phyloP scores from a whole-genome alignment of 2,113 vertebrate species.

The Platichthys stellatus region DNA sequence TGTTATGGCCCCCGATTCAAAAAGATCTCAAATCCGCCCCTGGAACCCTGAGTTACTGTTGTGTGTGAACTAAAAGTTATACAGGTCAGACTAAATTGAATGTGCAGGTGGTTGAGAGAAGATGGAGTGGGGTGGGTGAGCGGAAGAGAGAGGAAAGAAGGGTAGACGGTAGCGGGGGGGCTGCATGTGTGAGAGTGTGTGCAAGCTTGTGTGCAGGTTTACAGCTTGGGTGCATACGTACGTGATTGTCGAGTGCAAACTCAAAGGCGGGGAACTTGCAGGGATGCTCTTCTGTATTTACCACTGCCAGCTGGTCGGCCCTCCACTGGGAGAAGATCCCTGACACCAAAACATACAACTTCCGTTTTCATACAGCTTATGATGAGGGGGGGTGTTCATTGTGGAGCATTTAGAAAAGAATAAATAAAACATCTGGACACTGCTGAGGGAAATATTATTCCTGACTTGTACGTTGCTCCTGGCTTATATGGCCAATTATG shows the following conservation, averaged over 20 bases:
- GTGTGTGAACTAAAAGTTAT: too few species aligned
- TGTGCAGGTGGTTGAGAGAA: too few species aligned
- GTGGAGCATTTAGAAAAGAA: conserved; percentile 25
- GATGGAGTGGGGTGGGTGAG: too few species aligned
- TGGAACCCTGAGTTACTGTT: too few species aligned
- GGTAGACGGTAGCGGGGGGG: too few species aligned
- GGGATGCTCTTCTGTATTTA: conserved; percentile 27
- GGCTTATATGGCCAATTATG: background rate
- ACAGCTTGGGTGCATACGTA: background rate
- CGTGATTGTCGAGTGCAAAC: background rate
- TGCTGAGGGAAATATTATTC: conserved; percentile 22
- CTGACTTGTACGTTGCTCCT: background rate
- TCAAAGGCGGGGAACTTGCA: conserved; percentile 10
- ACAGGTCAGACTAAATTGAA: too few species aligned
- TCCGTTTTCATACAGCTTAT: conserved; percentile 45
- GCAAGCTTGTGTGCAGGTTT: too few species aligned
- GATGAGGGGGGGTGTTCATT: conserved; percentile 31
- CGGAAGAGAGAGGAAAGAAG: too few species aligned
- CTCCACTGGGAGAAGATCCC: conserved; percentile 40
- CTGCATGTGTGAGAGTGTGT: too few species aligned
- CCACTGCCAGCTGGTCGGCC: background rate
- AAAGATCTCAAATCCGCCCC: too few species aligned
- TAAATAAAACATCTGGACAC: conserved; percentile 41
- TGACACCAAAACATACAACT: conserved; percentile 45
- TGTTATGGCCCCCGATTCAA: too few species aligned